Conservation (phyloP, 2,797 vertebrate species). For the Pagetopsis macropterus region DNA sequence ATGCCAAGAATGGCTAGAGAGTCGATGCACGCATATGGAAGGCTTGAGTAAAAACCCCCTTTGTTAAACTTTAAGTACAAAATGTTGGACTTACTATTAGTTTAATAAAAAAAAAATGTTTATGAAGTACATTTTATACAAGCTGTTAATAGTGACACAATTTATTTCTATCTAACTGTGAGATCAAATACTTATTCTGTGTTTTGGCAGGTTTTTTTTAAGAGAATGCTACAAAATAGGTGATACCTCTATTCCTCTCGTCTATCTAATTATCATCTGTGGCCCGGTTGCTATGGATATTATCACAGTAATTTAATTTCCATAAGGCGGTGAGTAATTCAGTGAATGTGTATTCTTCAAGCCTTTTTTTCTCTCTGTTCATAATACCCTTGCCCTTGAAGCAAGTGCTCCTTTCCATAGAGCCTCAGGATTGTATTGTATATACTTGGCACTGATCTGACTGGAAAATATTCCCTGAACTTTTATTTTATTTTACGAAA, state of each 20-base stretch:
- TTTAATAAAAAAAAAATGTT: conserved; percentile 15
- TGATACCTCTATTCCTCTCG: conserved; percentile 24
- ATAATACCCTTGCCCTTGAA: neutral
- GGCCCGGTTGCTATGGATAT: conserved; percentile 75
- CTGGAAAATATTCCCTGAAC: conserved; percentile 4
- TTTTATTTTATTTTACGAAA: neutral
- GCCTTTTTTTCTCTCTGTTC: conserved; percentile 3
- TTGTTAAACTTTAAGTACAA: conserved; percentile 5
- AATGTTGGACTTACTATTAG: conserved; percentile 19
- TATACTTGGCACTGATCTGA: conserved; percentile 10
- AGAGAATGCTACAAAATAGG: conserved; percentile 43
- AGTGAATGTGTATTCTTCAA: conserved; percentile 26
- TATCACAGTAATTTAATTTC: conserved; percentile 57
- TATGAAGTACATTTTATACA: conserved; percentile 18
- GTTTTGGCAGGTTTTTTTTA: conserved; percentile 9
- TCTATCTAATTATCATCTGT: conserved; percentile 43
- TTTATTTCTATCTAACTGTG: conserved; percentile 38
- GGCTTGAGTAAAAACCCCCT: conserved; percentile 34
- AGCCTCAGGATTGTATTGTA: neutral
- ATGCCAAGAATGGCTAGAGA: conserved; percentile 26
- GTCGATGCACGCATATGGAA: conserved; percentile 44
- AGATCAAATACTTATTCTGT: conserved; percentile 6
- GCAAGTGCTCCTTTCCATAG: neutral
- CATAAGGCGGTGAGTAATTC: conserved; percentile 27
- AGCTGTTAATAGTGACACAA: conserved; percentile 43